Evolutionary conservation across 2,797 vertebrate species (phyloP).

Genomic region (Malurus leucopterus): DNA sequence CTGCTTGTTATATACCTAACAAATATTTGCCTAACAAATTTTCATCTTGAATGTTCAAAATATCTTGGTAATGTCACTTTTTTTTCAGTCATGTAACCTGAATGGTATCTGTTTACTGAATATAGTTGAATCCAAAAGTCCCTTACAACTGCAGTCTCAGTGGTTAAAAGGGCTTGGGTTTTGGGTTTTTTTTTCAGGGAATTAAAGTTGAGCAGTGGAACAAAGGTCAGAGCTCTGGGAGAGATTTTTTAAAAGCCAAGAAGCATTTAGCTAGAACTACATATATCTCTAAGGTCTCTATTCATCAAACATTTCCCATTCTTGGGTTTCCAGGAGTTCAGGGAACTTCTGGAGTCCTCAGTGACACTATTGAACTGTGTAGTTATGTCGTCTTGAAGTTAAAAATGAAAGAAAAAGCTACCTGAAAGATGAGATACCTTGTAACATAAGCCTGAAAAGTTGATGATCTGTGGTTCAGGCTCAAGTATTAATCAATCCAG

Average conservation of each 20-base stretch:
- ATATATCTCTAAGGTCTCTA: neutral
- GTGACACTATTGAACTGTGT: neutral
- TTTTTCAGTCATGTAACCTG: neutral
- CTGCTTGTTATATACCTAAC: neutral
- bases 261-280: neutral
- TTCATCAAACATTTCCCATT: neutral
- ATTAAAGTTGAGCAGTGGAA: neutral
- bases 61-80: neutral
- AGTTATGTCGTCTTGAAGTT: neutral
- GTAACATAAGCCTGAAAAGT: neutral
- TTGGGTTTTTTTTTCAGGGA: neutral
- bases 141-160: neutral
- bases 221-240: neutral
- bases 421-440: neutral
- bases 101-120: neutral
- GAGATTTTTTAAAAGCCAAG: neutral
- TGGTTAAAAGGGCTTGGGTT: neutral
- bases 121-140: neutral
- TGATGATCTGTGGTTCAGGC: neutral
- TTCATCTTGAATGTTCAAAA: neutral
- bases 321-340: neutral
- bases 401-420: neutral
- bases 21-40: neutral
- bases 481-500: neutral
- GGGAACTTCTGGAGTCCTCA: neutral